Evolutionary conservation across 1,140 invertebrate species (phyloP).

Genomic region (Hirudo medicinalis): DNA sequence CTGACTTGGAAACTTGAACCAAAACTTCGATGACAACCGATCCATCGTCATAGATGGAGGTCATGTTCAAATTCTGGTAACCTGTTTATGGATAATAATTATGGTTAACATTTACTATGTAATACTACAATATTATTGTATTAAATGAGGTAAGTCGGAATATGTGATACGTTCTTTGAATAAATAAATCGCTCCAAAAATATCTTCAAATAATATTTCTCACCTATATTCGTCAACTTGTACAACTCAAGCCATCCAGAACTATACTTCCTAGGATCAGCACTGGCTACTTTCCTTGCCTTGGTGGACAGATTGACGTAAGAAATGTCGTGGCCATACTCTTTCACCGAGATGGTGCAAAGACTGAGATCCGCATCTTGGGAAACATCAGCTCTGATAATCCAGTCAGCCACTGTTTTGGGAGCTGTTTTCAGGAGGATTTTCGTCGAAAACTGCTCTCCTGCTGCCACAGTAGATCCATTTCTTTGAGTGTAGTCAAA

Average conservation of each 20-base stretch:
- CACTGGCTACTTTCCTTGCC: not conserved
- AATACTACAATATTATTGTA: too few species aligned
- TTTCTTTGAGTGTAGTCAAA: slow-evolving; percentile 1
- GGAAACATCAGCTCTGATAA: slow-evolving; percentile 3
- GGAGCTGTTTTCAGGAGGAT: slow-evolving; percentile 11
- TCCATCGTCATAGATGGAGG: not conserved
- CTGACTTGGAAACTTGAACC: not conserved
- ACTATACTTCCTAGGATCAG: too few species aligned
- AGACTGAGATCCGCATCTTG: not conserved
- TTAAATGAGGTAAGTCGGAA: too few species aligned
- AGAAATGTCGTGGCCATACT: slow-evolving; percentile 10
- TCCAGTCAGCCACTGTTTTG: slow-evolving; percentile 7
- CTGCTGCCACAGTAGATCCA: not conserved
- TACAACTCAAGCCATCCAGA: slow-evolving; percentile 16
- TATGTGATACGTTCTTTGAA: not conserved
- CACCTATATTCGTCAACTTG: slow-evolving; percentile 16
- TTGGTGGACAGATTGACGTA: slow-evolving; percentile 2
- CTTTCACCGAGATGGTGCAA: slow-evolving; percentile 7
- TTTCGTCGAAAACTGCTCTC: not conserved
- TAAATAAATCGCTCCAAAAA: not conserved
- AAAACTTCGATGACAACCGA: slow-evolving; percentile 2
- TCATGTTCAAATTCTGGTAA: not conserved
- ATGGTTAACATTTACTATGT: too few species aligned
- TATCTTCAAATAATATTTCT: not conserved
- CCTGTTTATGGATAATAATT: not conserved